Base-by-base conservation (phyloP, 1,140 invertebrate genomes). In the Calycopis cecrops region DNA sequence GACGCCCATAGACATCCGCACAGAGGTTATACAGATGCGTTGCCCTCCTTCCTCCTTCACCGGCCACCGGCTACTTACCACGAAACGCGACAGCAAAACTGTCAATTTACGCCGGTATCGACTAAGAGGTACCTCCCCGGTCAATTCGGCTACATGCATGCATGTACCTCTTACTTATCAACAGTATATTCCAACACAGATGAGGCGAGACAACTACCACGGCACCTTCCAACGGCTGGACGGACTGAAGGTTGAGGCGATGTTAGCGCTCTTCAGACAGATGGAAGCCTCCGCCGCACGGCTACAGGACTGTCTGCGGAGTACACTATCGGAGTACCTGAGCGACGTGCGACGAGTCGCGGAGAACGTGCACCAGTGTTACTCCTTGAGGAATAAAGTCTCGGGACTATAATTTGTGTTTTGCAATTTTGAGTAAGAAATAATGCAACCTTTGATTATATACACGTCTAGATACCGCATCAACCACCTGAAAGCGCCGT, bases 141-240 rank as follows among this genome's bases (percentile, higher is more conserved):
- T 28, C 21, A 28, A 28, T 28, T 28, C 21, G 2, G 21, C 21
- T 2, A 6, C 21, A n/a, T 28, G 21, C 21, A 28, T n/a, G 21
- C 21, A 28, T 28, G 21, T 6, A 28, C 21, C 21, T 28, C 21
- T 28, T 6, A 28, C 21, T 3, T n/a, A n/a, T n/a, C n/a, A 28
- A 3, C 2, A 28, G 6, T 28, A 6, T 28, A 28, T 28, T 28
- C 6, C 2, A 3, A 28, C 6, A 2, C 63, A 81, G 78, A 63
- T 81, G 52, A 64, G 71, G 59, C 64, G 59, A 37, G 76, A 81
- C 47, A 72, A 69, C 17, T 81, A 71, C 52, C 59, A 73, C 47
- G 21, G 64, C 10, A 62, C 65, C 0, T 66, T 79, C 12, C 66
- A 77, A 42, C 59, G 78, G 14, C 52, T 79, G 3, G 51, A 78